Percentiles rank a stretch among this genome's conserved stretches.
phyloP scores from a whole-genome alignment of 2,113 vertebrate genomes.

The Phalacrocorax aristotelis region DNA sequence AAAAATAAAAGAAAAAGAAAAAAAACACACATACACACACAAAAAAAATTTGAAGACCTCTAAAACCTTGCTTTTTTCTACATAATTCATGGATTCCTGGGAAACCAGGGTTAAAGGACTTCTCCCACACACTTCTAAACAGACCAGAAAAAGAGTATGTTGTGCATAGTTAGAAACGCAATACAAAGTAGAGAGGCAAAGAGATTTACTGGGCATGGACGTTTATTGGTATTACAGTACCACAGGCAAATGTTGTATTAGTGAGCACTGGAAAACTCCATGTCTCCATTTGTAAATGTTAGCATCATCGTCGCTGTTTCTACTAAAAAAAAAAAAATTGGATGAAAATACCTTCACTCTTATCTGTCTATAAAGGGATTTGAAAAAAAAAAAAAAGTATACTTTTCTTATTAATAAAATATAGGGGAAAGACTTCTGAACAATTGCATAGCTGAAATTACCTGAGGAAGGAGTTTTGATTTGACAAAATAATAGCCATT shows the following conservation, averaged over 20 bases:
- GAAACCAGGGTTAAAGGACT: background rate
- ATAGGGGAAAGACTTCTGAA: background rate
- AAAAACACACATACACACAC: background rate
- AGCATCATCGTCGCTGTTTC: background rate
- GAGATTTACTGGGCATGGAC: background rate
- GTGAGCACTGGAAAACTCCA: fast-evolving
- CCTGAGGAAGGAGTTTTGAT: background rate
- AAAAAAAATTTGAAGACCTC: background rate
- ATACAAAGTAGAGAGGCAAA: background rate
- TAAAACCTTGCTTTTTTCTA: background rate
- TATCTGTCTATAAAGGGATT: background rate
- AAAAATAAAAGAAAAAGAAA: background rate
- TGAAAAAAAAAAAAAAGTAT: background rate
- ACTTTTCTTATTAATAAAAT: background rate
- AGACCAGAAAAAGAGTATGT: background rate
- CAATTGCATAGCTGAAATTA: background rate
- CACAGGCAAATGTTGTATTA: background rate
- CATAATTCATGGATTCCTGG: background rate
- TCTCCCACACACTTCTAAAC: background rate
- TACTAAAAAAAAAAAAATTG: background rate
- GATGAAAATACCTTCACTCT: background rate
- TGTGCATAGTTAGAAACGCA: background rate
- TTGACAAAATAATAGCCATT: background rate
- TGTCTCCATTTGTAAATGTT: background rate
- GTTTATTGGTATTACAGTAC: background rate